Conservation (phyloP, 2,888 invertebrate species). For the Napeogenes inachia region DNA sequence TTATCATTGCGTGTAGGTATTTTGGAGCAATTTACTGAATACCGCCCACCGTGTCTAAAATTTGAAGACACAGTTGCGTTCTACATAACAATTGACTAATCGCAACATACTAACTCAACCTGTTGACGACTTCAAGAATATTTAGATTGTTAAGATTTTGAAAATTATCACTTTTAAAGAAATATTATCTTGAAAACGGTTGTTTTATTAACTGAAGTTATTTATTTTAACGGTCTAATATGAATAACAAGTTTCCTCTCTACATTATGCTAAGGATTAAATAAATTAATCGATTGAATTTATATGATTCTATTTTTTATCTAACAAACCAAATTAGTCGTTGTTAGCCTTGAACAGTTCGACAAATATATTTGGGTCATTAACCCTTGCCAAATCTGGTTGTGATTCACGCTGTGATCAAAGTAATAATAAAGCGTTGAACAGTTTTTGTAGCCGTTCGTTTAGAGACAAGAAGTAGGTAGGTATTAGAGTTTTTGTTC, state of each 20-base stretch:
- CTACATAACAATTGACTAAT: slow-evolving; percentile 24
- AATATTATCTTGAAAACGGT: not conserved
- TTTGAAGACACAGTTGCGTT: slow-evolving; percentile 31
- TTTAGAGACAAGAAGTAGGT: slow-evolving; percentile 50
- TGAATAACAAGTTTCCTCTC: slow-evolving; percentile 4
- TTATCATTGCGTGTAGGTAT: slow-evolving; percentile 62
- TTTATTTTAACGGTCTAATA: slow-evolving; percentile 4
- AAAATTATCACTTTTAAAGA: not conserved
- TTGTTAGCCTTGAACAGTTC: slow-evolving; percentile 71
- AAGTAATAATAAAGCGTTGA: slow-evolving; percentile 72
- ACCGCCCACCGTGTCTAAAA: slow-evolving; percentile 48
- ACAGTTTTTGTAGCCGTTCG: slow-evolving; percentile 72
- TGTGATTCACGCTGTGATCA: slow-evolving; percentile 74
- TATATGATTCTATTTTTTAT: slow-evolving; percentile 57
- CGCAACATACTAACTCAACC: slow-evolving; percentile 20
- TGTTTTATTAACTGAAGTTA: slow-evolving; percentile 6
- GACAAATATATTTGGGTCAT: slow-evolving; percentile 75
- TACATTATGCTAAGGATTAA: slow-evolving; percentile 28
- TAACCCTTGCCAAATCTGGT: slow-evolving; percentile 75
- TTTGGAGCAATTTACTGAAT: slow-evolving; percentile 62
- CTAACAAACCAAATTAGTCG: slow-evolving; percentile 63
- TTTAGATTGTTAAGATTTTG: slow-evolving; percentile 7
- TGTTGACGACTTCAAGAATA: slow-evolving; percentile 14
- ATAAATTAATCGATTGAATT: slow-evolving; percentile 50
- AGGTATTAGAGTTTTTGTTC: slow-evolving; percentile 32